Evolutionary conservation across 2,113 vertebrate genomes (phyloP).

Genomic region (Leptocoma aspasia): DNA sequence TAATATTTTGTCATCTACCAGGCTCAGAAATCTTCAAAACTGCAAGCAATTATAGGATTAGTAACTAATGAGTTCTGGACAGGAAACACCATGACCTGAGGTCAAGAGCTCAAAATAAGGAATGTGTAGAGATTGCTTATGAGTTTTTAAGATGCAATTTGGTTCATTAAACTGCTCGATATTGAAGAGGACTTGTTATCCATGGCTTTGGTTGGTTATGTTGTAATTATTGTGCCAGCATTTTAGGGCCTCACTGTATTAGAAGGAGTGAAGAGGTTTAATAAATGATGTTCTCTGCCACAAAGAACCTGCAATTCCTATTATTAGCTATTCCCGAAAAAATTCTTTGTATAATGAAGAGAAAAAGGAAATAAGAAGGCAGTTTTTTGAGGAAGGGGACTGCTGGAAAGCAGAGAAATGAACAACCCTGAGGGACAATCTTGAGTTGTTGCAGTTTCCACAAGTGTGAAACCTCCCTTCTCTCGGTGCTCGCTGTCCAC

Average conservation of each 20-base stretch:
- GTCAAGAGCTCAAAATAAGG: background rate
- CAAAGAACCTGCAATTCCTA: background rate
- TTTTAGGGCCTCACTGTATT: background rate
- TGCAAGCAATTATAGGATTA: background rate
- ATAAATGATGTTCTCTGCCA: background rate
- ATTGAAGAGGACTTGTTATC: background rate
- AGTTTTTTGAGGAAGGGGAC: background rate
- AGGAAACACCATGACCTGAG: background rate
- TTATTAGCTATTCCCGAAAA: background rate
- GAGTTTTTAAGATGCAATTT: background rate
- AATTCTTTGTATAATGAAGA: background rate
- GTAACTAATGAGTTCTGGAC: background rate
- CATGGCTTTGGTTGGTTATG: background rate
- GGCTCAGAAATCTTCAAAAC: background rate
- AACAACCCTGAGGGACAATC: background rate
- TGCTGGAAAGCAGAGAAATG: background rate
- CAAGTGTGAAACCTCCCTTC: background rate
- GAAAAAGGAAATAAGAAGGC: background rate
- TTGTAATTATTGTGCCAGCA: background rate
- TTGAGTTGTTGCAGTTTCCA: background rate
- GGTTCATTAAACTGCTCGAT: background rate
- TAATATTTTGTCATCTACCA: background rate
- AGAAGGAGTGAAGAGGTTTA: background rate
- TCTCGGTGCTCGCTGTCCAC: background rate
- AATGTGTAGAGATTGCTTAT: background rate